Conservation (phyloP, 2,888 invertebrate genomes). For the Cantharis lateralis region DNA sequence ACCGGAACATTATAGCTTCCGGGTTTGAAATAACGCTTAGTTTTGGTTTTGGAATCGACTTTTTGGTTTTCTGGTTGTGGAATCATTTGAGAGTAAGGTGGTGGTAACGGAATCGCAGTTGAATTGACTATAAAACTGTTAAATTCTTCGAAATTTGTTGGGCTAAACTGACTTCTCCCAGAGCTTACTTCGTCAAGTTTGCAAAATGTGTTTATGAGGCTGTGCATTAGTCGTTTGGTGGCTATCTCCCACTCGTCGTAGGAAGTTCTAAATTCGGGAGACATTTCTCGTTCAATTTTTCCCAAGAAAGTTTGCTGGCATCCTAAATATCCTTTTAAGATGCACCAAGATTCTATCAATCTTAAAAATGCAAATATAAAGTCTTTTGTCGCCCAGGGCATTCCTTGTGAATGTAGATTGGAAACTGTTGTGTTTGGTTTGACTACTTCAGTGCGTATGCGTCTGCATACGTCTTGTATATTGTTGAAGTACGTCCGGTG, state of each 20-base stretch:
- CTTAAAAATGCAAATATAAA: conserved; percentile 76
- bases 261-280: conserved; percentile 51
- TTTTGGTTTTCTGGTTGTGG: too few species aligned
- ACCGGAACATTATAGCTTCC: too few species aligned
- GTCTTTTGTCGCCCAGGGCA: conserved; percentile 77
- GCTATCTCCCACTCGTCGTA: conserved; percentile 53
- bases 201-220: conserved; percentile 52
- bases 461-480: conserved; percentile 73
- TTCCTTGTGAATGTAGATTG: conserved; percentile 74
- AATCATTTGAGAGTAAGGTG: too few species aligned
- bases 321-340: conserved; percentile 63
- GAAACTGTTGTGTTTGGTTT: conserved; percentile 73
- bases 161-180: not conserved
- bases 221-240: conserved; percentile 51
- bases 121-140: not conserved
- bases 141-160: not conserved
- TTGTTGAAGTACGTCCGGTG: conserved; percentile 76
- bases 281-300: conserved; percentile 53
- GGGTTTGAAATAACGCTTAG: too few species aligned
- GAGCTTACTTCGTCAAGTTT: conserved; percentile 45
- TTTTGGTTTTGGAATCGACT: too few species aligned
- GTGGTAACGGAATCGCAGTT: not conserved
- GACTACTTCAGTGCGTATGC: conserved; percentile 71
- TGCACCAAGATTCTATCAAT: conserved; percentile 74
- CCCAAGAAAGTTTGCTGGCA: conserved; percentile 52